phyloP scores from a whole-genome alignment of 2,797 vertebrate species.

The Hyperoplus immaculatus region DNA sequence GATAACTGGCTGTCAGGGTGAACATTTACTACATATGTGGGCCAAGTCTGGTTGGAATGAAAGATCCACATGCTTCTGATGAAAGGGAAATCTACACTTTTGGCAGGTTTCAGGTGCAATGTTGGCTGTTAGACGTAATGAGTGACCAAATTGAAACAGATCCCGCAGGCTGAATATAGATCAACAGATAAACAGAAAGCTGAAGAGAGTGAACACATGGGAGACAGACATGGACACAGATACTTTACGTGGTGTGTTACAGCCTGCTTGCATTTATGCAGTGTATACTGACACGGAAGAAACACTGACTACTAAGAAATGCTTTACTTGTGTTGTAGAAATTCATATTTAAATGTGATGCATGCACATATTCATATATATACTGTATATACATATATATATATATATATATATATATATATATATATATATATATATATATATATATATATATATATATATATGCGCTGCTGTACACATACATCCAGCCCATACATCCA shows the following conservation, averaged over 20 bases:
- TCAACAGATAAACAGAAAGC: slow-evolving; percentile 45
- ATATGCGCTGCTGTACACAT: neutral
- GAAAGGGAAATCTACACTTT: slow-evolving; percentile 47
- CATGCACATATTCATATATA: slow-evolving; percentile 12
- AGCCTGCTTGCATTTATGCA: neutral
- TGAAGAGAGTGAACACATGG: slow-evolving; percentile 37
- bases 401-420: too few relatives aligned
- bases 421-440: too few relatives aligned
- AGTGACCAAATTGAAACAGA: slow-evolving; percentile 63
- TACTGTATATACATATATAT: too few relatives aligned
- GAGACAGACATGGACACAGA: slow-evolving; percentile 27
- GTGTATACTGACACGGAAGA: neutral
- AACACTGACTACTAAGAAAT: neutral
- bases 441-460: slow-evolving; percentile 10
- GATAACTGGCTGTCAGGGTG: slow-evolving; percentile 73
- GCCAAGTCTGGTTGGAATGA: slow-evolving; percentile 27
- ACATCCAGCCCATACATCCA: neutral
- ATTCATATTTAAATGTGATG: neutral
- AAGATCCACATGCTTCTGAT: slow-evolving; percentile 63
- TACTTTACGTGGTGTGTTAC: neutral
- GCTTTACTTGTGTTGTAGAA: neutral
- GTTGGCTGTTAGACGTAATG: slow-evolving; percentile 32
- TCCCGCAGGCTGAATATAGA: slow-evolving; percentile 40
- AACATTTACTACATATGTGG: slow-evolving; percentile 73
- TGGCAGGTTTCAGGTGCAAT: slow-evolving; percentile 57